phyloP scores from a whole-genome alignment of 2,888 invertebrate genomes.

The Dasypolia templi region DNA sequence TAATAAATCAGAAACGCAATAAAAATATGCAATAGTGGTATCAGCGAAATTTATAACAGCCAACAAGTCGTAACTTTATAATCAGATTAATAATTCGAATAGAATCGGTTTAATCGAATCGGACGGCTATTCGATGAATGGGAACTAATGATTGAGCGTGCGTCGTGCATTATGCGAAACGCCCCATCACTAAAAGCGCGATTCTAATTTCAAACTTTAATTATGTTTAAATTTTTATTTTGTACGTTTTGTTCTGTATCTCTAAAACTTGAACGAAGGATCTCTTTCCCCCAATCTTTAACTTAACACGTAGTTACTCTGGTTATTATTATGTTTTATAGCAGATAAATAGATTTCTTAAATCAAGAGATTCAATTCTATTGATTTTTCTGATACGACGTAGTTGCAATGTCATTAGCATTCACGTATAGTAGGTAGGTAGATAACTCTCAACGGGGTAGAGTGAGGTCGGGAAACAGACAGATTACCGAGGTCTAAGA shows the following conservation, averaged over 20 bases:
- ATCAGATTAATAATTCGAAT: conserved; percentile 82
- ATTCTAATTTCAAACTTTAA: conserved; percentile 49
- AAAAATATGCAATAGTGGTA: conserved; percentile 73
- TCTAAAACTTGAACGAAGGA: not conserved
- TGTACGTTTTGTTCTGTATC: not conserved
- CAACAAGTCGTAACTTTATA: conserved; percentile 88
- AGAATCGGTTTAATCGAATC: conserved; percentile 75
- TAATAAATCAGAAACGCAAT: conserved; percentile 79
- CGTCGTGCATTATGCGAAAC: conserved; percentile 65
- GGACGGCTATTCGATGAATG: conserved; percentile 75
- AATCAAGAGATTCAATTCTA: not conserved
- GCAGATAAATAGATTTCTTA: not conserved
- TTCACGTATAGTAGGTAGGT: not conserved
- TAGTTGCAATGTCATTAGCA: conserved; percentile 13
- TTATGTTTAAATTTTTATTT: conserved; percentile 13
- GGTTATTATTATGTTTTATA: not conserved
- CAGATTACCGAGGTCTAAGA: conserved; percentile 18
- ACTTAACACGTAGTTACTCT: too few relatives aligned
- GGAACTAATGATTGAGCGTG: conserved; percentile 78
- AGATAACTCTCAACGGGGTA: not conserved
- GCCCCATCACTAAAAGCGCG: conserved; percentile 67
- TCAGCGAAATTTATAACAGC: conserved; percentile 84
- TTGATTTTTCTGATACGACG: not conserved
- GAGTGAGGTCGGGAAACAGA: conserved; percentile 6
- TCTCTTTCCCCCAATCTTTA: too few relatives aligned